Evolutionary conservation across 2,797 vertebrate species (phyloP), one percentile per base, ranked within the genome.

Genomic region (Odontamblyopus rebecca): DNA sequence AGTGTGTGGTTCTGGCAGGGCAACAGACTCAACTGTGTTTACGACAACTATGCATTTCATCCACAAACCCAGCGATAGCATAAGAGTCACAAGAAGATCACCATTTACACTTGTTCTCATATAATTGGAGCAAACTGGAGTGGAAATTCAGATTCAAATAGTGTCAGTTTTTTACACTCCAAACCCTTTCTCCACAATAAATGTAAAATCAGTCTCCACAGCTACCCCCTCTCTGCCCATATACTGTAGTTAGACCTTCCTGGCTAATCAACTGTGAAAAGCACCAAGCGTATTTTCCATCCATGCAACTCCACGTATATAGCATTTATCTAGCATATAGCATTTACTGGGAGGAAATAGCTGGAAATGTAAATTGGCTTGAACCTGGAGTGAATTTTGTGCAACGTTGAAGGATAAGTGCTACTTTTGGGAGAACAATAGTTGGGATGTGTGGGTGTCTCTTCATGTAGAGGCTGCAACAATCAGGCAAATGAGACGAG

Each of bases 81-180:
- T 61, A 74, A 71, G 44, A 68, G 35, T 62, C 65, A 38, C 35
- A 9, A 38, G 35, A 48, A 48, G 12, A 48, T 16, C 4, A 13
- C 44, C 44, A 16, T 15, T 48, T 48, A 15, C 66, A 77, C 69
- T 65, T 71, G 61, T 74, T 69, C 69, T 80, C 68, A 67, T 69
- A 48, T 48, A 48, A 48, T 48, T 48, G 44, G 44, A 4, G 11
- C 69, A 66, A 29, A 71, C 64, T 69, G 51, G 61, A 70, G 70
- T 59, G 57, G 35, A 68, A 41, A 61, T 59, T 29, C 53, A 68
- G 30, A 61, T 59, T 29, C 53, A 70, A 67, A 77, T 72, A 65
- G 50, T 60, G 69, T 71, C 54, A 57, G 61, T 23, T 62, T 67
- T 67, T 72, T 60, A 50, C 11, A n/a, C n/a, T 16, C 23, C 53